Percentiles rank a stretch among this genome's conserved stretches.
These are phyloP conservation scores for Pandemis cinnamomeana DNA, from an alignment of 2,888 invertebrate species.

Conservation along the genomic window DNA sequence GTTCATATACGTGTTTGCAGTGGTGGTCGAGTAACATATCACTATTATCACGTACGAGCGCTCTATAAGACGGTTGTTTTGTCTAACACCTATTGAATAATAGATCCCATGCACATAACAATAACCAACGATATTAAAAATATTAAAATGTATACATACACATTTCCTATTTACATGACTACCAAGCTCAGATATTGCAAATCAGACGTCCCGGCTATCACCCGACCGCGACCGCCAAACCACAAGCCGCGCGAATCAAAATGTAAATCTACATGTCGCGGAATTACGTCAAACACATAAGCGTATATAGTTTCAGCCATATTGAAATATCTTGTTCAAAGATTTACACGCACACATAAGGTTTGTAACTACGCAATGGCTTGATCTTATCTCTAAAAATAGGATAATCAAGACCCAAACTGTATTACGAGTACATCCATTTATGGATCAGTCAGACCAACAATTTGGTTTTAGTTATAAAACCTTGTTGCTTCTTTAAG, in stretches of 20 bases:
- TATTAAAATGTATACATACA: neutral
- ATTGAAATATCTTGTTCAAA: conserved; percentile 27
- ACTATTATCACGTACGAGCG: neutral
- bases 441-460: neutral
- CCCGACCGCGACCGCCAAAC: conserved; percentile 30
- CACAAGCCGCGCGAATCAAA: conserved; percentile 48
- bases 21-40: neutral
- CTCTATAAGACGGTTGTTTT: neutral
- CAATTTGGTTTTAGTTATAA: neutral
- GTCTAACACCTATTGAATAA: neutral
- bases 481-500: neutral
- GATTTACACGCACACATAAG: neutral
- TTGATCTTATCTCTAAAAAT: too few relatives aligned
- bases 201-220: conserved; percentile 33
- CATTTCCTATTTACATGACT: neutral
- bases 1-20: neutral
- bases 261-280: conserved; percentile 48
- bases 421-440: neutral
- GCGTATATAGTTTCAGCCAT: conserved; percentile 9
- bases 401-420: neutral
- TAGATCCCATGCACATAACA: neutral
- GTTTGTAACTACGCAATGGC: neutral
- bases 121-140: neutral
- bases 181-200: conserved; percentile 41
- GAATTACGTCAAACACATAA: conserved; percentile 40